A percentile compares a stretch with the other conserved stretches of the same genome.
These are phyloP conservation scores for Siphamia tubifer DNA, from an alignment of 2,113 vertebrate genomes.

Conservation along the genomic window DNA sequence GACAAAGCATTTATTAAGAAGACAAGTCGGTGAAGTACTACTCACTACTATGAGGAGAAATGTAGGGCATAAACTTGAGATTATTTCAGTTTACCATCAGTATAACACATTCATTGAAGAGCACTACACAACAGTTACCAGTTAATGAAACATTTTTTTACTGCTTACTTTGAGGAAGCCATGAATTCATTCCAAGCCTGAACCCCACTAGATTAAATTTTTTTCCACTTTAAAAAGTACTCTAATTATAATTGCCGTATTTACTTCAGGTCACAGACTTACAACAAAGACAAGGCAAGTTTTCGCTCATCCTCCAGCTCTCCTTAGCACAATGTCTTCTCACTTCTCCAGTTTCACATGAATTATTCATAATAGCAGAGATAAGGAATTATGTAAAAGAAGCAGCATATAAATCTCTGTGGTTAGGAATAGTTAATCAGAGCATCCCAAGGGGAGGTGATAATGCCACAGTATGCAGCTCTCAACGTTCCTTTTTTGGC, in stretches of 20 bases:
- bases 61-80: not conserved
- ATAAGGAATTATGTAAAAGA: conserved; percentile 74
- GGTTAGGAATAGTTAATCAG: conserved; percentile 69
- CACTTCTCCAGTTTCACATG: conserved; percentile 53
- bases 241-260: conserved; percentile 33
- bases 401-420: conserved; percentile 64
- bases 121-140: not conserved
- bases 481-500: conserved; percentile 46
- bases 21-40: no score
- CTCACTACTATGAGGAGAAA: not conserved
- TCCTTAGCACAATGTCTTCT: conserved; percentile 54
- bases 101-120: not conserved
- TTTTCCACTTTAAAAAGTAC: not conserved
- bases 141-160: not conserved
- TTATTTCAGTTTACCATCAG: not conserved
- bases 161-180: not conserved
- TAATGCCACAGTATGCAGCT: conserved; percentile 35
- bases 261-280: conserved; percentile 49
- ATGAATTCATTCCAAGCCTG: not conserved
- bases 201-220: not conserved
- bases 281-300: conserved; percentile 39
- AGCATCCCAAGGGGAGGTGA: conserved; percentile 60
- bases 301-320: conserved; percentile 21
- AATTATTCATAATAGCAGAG: conserved; percentile 68
- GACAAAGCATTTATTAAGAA: no score